Evolutionary conservation across 2,113 vertebrate species (phyloP).

Genomic region (Nycticebus coucang): DNA sequence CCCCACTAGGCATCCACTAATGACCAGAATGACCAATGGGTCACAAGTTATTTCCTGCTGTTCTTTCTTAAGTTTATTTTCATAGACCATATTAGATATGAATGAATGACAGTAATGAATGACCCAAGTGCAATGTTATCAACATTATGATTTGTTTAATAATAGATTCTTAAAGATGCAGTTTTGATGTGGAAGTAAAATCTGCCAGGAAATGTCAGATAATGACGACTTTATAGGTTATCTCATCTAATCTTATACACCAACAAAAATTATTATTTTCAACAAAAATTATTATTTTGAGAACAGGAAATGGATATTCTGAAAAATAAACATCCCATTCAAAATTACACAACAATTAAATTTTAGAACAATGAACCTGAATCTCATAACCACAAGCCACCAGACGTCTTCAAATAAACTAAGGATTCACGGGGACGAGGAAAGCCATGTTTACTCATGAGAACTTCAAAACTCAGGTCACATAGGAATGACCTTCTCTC

Average conservation of each 20-base stretch:
- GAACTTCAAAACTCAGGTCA: not conserved
- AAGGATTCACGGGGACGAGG: not conserved
- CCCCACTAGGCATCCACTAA: fast-evolving
- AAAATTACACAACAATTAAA: not conserved
- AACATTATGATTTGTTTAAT: not conserved
- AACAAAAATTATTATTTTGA: not conserved
- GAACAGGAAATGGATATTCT: not conserved
- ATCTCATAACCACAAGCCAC: not conserved
- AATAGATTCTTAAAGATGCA: not conserved
- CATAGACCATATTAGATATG: not conserved
- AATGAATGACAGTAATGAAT: not conserved
- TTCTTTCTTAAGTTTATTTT: not conserved
- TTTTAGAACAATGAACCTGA: not conserved
- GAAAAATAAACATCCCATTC: not conserved
- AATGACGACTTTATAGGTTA: not conserved
- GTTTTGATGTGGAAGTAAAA: not conserved
- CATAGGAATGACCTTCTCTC: not conserved
- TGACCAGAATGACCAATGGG: not conserved
- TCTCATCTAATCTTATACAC: not conserved
- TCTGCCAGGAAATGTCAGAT: not conserved
- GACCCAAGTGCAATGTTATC: not conserved
- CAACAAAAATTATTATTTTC: not conserved
- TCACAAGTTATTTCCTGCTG: not conserved
- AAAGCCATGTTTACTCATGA: not conserved
- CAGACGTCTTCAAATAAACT: not conserved